Evolutionary conservation across 2,888 invertebrate species (phyloP).

Genomic region (Silvanus unidentatus): DNA sequence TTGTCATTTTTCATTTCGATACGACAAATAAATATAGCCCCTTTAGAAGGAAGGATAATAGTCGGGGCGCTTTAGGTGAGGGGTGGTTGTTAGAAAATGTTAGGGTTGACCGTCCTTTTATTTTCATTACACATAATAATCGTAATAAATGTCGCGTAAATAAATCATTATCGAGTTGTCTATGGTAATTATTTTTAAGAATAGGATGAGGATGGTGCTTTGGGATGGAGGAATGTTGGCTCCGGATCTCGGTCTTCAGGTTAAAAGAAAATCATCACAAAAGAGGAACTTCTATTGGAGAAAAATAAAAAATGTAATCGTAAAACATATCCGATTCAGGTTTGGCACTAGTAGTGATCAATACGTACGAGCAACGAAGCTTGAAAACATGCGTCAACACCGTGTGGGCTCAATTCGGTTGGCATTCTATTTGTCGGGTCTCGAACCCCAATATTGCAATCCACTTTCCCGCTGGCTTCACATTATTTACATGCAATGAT

Average conservation of each 20-base stretch:
- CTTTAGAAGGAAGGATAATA: constrained; percentile 5
- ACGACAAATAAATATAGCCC: constrained; percentile 28
- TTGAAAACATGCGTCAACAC: constrained; percentile 59
- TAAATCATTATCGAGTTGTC: no score
- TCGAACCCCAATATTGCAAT: constrained; percentile 18
- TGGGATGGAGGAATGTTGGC: no score
- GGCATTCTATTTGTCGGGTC: constrained; percentile 14
- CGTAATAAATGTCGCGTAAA: no score
- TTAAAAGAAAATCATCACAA: no score
- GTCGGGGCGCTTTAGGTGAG: no score
- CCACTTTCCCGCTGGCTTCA: constrained; percentile 45
- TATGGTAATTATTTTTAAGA: no score
- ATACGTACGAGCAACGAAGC: constrained; percentile 54
- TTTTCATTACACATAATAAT: background rate
- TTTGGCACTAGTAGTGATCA: constrained; percentile 46
- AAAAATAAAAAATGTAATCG: background rate
- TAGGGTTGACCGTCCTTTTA: constrained; percentile 1
- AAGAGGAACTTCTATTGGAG: background rate
- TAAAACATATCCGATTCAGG: constrained; percentile 30
- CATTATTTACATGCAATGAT: constrained; percentile 43
- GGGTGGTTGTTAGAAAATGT: background rate
- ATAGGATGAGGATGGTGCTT: background rate
- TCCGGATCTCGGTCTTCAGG: no score
- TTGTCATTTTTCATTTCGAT: constrained; percentile 33
- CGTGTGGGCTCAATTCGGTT: constrained; percentile 21